Percentiles rank a stretch among this genome's conserved stretches.
phyloP scores from a whole-genome alignment of 2,113 vertebrate species.

The Athene cunicularia region DNA sequence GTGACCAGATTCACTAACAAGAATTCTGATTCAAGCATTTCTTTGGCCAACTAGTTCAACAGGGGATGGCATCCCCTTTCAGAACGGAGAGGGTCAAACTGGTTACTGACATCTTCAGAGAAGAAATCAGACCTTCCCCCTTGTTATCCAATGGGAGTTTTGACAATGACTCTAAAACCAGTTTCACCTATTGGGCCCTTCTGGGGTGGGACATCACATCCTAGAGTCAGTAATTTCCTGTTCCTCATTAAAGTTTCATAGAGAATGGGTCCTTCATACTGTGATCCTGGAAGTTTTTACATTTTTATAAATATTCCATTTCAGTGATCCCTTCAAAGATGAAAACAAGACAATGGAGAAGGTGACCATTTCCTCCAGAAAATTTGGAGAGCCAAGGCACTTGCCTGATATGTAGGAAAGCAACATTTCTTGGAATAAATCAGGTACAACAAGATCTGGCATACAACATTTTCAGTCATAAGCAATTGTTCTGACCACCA shows the following conservation, averaged over 20 bases:
- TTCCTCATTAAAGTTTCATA: background rate
- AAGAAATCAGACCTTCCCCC: background rate
- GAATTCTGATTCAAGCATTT: background rate
- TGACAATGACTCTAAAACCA: background rate
- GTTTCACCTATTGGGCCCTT: background rate
- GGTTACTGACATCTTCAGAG: background rate
- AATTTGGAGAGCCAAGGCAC: background rate
- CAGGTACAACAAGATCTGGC: background rate
- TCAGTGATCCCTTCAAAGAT: background rate
- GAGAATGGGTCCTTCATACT: background rate
- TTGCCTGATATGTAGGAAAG: background rate
- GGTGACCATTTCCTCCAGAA: background rate
- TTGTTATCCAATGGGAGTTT: background rate
- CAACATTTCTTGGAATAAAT: background rate
- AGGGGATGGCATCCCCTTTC: background rate
- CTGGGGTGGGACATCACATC: background rate
- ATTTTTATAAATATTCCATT: background rate
- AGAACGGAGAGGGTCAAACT: background rate
- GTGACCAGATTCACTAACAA: background rate
- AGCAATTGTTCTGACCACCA: background rate
- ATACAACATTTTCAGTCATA: background rate
- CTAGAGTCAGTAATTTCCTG: background rate
- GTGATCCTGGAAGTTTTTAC: background rate
- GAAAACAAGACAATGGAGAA: background rate
- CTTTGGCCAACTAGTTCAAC: background rate